Percentiles rank a stretch among this genome's conserved stretches.
phyloP scores from a whole-genome alignment of 2,113 vertebrate genomes.

The Poeciliopsis occidentalis region DNA sequence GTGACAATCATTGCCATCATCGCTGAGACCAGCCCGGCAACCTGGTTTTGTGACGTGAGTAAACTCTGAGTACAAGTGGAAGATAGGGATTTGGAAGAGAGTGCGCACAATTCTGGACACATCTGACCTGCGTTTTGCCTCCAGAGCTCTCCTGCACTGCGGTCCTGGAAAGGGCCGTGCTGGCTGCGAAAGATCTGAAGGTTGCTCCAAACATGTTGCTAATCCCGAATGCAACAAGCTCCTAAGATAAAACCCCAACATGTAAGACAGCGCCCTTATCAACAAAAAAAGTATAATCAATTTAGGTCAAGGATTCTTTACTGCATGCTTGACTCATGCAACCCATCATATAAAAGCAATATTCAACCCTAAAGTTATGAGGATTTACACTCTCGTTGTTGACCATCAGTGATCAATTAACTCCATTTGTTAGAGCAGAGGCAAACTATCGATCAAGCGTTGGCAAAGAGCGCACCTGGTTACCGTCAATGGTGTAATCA shows the following conservation, averaged over 20 bases:
- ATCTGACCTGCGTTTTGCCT: slow-evolving; percentile 90
- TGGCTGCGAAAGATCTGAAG: slow-evolving; percentile 89
- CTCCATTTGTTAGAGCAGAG: background rate
- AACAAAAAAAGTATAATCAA: background rate
- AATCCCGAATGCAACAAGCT: slow-evolving; percentile 90
- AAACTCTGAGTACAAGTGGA: background rate
- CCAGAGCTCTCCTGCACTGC: slow-evolving; percentile 94
- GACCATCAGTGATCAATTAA: slow-evolving; percentile 29
- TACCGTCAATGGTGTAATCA: slow-evolving; percentile 88
- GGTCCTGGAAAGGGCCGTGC: slow-evolving; percentile 89
- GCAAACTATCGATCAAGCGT: background rate
- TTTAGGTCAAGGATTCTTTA: background rate
- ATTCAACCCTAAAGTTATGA: background rate
- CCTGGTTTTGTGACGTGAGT: slow-evolving; percentile 65
- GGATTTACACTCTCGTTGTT: background rate
- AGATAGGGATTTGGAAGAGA: background rate
- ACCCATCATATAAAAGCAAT: background rate
- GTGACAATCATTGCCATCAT: slow-evolving; percentile 86
- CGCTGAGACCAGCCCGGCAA: slow-evolving; percentile 88
- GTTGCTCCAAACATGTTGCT: slow-evolving; percentile 88
- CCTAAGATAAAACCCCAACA: slow-evolving; percentile 70
- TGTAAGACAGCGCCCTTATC: no score
- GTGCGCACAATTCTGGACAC: background rate
- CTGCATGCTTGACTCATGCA: background rate
- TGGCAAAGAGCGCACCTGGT: slow-evolving; percentile 80